Base-by-base conservation (phyloP, 2,888 invertebrate species). In the Pimpla rufipes region DNA sequence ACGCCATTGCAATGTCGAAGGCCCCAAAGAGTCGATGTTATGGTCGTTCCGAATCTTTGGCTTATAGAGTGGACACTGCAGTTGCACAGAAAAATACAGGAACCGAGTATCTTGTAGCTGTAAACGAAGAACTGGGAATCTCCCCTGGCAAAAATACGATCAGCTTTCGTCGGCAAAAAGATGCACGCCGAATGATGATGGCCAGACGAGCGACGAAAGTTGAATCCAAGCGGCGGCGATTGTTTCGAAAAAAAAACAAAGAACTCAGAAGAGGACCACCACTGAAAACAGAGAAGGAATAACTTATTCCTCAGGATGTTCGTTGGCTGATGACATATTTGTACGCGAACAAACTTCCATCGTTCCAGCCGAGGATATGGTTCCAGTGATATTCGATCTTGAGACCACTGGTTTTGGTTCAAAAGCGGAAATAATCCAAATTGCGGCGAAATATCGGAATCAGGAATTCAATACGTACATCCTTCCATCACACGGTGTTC, bases 271-370 rank as follows among this genome's bases (percentile, higher is more conserved):
- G 23, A 62, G 64, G 64, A 62, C 57, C 16, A 74, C 23, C 18
- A 42, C 52, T 13, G 66, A 75, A 75, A 75, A 62, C 62, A 50
- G 75, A 75, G 29, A 77, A 29, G 68, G 77, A n/a, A 77, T 68
- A n/a, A 77, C 68, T 67, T 68, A 77, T 45, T 77, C 68, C 29
- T 77, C 77, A 23, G 57, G 68, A 45, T 77, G 57, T 50, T 35
- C 57, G 66, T 45, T 68, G 18, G 18, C 42, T 37, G 57, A 57
- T 16, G 71, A 75, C n/a, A 62, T 64, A 40, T 37, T 64, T 21
- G 64, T 29, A 64, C 23, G 57, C 29, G 18, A 50, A 35, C 40
- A 75, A 75, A 16, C 35, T 13, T 35, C 64, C 45, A 35, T 75
- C 35, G 18, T 62, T 75, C 52, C 74, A 64, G 64, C 50, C 7